Evolutionary conservation across 2,113 vertebrate genomes (phyloP), one percentile per base, ranked within the genome.

Genomic region (Vidua macroura): DNA sequence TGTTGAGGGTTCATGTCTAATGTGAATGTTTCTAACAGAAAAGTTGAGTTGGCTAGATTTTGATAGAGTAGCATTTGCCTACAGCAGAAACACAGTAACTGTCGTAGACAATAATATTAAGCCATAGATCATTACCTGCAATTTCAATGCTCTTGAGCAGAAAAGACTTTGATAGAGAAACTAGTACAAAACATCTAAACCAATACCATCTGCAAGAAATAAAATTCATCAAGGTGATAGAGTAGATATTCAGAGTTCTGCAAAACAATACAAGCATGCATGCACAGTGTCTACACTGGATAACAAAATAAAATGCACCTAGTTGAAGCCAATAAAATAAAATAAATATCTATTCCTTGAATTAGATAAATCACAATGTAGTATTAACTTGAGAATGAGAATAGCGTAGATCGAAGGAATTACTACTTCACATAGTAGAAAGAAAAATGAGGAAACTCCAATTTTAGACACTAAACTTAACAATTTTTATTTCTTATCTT

Each of bases 401-500:
- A 44, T 16, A 88, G 58, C 8, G 7, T 90, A 86, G 88, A 87
- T 64, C 11, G 68, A 85, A 53, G 51, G 60, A 91, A 89, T 74
- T 93, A 95, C 81, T 88, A 28, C 69, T 95, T 90, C 62, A 77
- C 25, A 58, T 60, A 91, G 80, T 39, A 85, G 77, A 88, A 96
- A 96, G 83, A 87, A 96, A 93, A 86, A 82, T 82, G 72, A 93
- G 79, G 68, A 92, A 93, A 96, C 94, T 91, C 83, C 20, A 48
- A 33, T 85, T 97, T 95, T 93, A 96, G 93, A 94, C 86, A 76
- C 39, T 90, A 91, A 92, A 94, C 84, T 90, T 85, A 82, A 94
- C 91, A 96, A 72, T 76, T 96, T 80, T 93, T 93, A 74, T 83
- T 95, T 79, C 70, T 95, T 96, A 95, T 88, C 95, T 95, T 60